Evolutionary conservation across 2,888 invertebrate genomes (phyloP), one percentile per base, ranked within the genome.

Genomic region (Harpalus rubripes): DNA sequence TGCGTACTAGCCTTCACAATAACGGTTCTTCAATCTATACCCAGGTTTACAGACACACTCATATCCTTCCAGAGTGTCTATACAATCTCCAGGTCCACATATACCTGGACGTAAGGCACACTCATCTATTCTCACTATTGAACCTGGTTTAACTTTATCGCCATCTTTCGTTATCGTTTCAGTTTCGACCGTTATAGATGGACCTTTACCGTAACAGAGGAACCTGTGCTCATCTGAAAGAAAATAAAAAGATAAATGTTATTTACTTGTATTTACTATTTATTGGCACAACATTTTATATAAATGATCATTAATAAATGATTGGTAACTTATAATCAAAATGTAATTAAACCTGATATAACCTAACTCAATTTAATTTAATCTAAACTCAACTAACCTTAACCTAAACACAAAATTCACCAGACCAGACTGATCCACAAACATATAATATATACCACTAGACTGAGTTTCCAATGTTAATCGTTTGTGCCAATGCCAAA

Each of bases 41-140:
- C 97, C 97, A 12, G 94, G 92, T 91, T 94, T 94, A 89, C 97
- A 97, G 85, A 95, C 93, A 90, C 97, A 97, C 86, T 95, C 94
- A 90, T 96, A 96, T 89, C 96, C 96, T 74, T 95, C 94, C 63
- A 93, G 93, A 79, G 95, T 95, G 88, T 96, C 96, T 61, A 95
- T 92, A 88, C 96, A 96, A 87, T 93, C 92, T 0, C 96, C 96
- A 0, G 95, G 93, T 0, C 95, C 95, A 88, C 96, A 96, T 88
- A 97, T 95, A 87, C 95, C 95, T 83, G 94, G 94, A 86, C 96
- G 91, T 81, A 97, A 90, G 89, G 95, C 94, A 90, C 97, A 96
- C 92, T 97, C 96, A 91, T 96, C 94, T 87, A 96, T 92, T 90
- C 92, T 87, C 90, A 93, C 89, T 15, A 90, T 85, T 16, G 87